Evolutionary conservation across 2,888 invertebrate species (phyloP).

Genomic region (Ischnus inquisitorius): DNA sequence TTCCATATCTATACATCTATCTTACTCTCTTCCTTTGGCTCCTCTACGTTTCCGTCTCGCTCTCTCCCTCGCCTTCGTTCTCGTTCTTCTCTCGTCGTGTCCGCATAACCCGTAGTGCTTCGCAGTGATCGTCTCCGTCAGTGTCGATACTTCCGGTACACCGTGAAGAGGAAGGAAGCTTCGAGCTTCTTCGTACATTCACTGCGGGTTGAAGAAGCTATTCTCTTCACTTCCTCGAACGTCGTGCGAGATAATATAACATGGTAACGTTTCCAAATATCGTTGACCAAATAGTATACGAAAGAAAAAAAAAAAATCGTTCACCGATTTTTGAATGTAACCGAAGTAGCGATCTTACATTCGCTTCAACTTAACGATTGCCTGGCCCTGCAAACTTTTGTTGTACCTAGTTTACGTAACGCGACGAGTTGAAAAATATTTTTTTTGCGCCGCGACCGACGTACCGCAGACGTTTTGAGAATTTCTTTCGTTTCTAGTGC

Average conservation of each 20-base stretch:
- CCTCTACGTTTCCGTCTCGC: slow-evolving; percentile 53
- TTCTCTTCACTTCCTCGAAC: slow-evolving; percentile 44
- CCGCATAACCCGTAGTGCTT: slow-evolving; percentile 77
- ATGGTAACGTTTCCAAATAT: slow-evolving; percentile 39
- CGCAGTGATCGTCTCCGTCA: slow-evolving; percentile 80
- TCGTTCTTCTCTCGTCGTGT: slow-evolving; percentile 44
- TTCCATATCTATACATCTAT: slow-evolving; percentile 45
- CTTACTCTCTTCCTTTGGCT: slow-evolving; percentile 59
- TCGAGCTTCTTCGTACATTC: slow-evolving; percentile 35
- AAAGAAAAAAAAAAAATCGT: neutral
- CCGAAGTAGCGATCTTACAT: neutral
- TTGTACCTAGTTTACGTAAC: neutral
- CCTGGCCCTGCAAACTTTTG: neutral
- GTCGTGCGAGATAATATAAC: slow-evolving; percentile 28
- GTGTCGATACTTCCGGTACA: slow-evolving; percentile 76
- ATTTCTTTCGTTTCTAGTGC: slow-evolving; percentile 1
- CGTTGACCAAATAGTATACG: neutral
- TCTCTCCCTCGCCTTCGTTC: slow-evolving; percentile 56
- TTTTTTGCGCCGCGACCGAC: neutral
- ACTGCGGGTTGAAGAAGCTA: slow-evolving; percentile 33
- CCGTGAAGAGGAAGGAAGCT: slow-evolving; percentile 64
- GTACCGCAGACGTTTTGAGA: neutral
- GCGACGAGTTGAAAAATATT: neutral
- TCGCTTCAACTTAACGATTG: slow-evolving; percentile 6
- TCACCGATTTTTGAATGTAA: neutral